A percentile compares a stretch with the other conserved stretches of the same genome.
Conservation (phyloP, 2,797 vertebrate species). For the Tamandua tetradactyla region DNA sequence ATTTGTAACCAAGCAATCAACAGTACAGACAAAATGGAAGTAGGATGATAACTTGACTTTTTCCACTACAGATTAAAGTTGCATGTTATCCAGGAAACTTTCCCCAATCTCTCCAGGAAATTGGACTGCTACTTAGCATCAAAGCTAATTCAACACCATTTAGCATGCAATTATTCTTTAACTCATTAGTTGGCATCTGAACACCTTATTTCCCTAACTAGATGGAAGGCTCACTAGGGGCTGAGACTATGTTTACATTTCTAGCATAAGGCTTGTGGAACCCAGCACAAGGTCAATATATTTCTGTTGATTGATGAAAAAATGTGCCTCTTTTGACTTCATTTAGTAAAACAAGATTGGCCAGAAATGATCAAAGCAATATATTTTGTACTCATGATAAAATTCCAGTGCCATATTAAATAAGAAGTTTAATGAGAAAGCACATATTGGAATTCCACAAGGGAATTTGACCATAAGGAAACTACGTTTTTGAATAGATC, state of each 20-base stretch:
- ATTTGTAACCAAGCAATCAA: conserved; percentile 18
- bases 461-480: conserved; percentile 47
- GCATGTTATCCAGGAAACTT: neutral
- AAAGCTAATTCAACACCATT: conserved; percentile 24
- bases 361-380: conserved; percentile 58
- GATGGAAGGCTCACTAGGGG: neutral
- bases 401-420: conserved; percentile 56
- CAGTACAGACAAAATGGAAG: neutral
- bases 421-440: conserved; percentile 44
- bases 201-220: neutral
- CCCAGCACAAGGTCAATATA: neutral
- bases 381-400: conserved; percentile 25
- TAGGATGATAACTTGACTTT: neutral
- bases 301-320: neutral
- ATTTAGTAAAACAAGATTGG: conserved; percentile 55
- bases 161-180: neutral
- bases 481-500: conserved; percentile 31
- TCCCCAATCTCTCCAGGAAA: neutral
- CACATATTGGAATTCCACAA: conserved; percentile 37
- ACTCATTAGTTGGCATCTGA: neutral
- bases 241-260: conserved; percentile 11
- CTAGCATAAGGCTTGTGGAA: neutral
- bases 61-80: neutral
- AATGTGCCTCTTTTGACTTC: conserved; percentile 17
- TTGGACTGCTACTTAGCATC: neutral